These are phyloP conservation scores for Napeogenes sylphis DNA, from an alignment of 2,888 invertebrate genomes.

Conservation along the genomic window DNA sequence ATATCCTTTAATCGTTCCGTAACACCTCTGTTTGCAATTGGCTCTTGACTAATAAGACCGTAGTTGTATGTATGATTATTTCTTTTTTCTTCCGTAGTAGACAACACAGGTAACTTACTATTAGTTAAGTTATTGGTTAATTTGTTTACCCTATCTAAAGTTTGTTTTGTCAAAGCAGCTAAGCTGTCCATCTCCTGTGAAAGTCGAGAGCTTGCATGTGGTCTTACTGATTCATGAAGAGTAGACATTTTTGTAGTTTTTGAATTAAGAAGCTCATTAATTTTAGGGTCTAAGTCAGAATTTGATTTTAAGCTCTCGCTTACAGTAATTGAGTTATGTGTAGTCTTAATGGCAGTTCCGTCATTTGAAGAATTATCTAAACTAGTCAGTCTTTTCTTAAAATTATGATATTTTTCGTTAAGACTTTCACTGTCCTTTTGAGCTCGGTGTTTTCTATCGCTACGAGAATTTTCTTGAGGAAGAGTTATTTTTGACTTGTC, in stretches of 20 bases:
- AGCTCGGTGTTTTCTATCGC: slow-evolving; percentile 69
- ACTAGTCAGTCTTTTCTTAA: slow-evolving; percentile 78
- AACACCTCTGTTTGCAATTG: slow-evolving; percentile 60
- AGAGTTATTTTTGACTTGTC: slow-evolving; percentile 67
- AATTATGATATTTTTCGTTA: slow-evolving; percentile 75
- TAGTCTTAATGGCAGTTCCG: slow-evolving; percentile 58
- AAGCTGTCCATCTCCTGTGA: slow-evolving; percentile 81
- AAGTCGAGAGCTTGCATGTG: slow-evolving; percentile 65
- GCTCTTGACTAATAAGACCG: slow-evolving; percentile 54
- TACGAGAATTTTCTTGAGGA: slow-evolving; percentile 64
- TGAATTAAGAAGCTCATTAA: slow-evolving; percentile 48
- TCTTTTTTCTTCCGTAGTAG: slow-evolving; percentile 57
- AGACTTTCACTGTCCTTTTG: slow-evolving; percentile 72
- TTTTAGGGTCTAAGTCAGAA: slow-evolving; percentile 48
- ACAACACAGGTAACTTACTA: slow-evolving; percentile 65
- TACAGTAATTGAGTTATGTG: slow-evolving; percentile 57
- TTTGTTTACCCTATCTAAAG: slow-evolving; percentile 82
- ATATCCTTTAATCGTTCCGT: slow-evolving; percentile 71
- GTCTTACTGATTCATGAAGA: slow-evolving; percentile 67
- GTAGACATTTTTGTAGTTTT: slow-evolving; percentile 64
- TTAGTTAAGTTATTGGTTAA: slow-evolving; percentile 77
- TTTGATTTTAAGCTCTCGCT: slow-evolving; percentile 49
- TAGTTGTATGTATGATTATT: slow-evolving; percentile 60
- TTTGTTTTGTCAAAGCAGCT: slow-evolving; percentile 81
- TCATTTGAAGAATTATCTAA: slow-evolving; percentile 71